A percentile compares a stretch with the other conserved stretches of the same genome.
Conservation (phyloP, 92 coral and sea anemone species). For the Metridium senile region DNA sequence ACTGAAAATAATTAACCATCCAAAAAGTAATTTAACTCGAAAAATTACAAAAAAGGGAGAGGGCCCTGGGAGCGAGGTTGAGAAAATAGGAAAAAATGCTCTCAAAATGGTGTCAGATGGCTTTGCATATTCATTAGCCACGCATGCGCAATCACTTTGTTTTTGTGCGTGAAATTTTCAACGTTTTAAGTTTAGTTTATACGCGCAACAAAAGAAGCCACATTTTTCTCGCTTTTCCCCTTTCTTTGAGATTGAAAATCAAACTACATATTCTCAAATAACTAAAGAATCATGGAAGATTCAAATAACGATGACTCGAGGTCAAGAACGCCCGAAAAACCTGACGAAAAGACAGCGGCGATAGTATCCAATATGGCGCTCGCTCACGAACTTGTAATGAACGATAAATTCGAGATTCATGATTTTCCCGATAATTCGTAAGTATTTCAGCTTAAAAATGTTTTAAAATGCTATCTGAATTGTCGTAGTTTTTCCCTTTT, state of each 20-base stretch:
- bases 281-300: slow-evolving; percentile 36
- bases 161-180: slow-evolving; percentile 17
- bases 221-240: slow-evolving; percentile 1
- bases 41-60: too few species aligned
- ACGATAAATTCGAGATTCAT: slow-evolving; percentile 77
- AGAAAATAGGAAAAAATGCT: too few species aligned
- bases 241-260: neutral
- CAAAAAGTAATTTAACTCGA: too few species aligned
- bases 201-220: neutral
- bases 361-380: slow-evolving; percentile 92
- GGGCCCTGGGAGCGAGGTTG: too few species aligned
- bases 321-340: slow-evolving; percentile 24
- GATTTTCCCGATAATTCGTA: slow-evolving; percentile 91
- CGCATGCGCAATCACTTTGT: slow-evolving; percentile 32
- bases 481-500: neutral
- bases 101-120: too few species aligned
- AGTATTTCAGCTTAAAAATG: slow-evolving; percentile 26
- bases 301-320: slow-evolving; percentile 21
- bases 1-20: too few species aligned
- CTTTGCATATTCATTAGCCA: slow-evolving; percentile 1
- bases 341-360: slow-evolving; percentile 52
- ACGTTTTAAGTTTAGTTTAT: slow-evolving; percentile 1
- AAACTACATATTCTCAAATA: neutral
- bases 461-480: neutral
- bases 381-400: slow-evolving; percentile 93